Conservation (phyloP, 1,140 invertebrate genomes). For the Chelonus insularis region DNA sequence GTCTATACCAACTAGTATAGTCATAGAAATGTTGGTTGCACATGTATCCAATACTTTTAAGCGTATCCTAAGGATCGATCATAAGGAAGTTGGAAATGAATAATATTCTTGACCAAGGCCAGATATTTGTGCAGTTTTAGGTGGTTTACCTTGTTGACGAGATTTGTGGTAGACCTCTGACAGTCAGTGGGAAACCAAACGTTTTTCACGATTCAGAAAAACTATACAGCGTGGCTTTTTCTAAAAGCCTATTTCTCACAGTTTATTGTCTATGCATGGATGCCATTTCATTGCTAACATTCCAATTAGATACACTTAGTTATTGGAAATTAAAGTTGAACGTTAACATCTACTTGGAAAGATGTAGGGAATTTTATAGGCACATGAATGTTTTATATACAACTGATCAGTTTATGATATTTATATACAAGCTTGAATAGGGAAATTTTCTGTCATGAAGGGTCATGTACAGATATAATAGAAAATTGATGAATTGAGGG, state of each 20-base stretch:
- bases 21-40: conserved; percentile 3
- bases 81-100: not conserved
- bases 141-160: conserved; percentile 41
- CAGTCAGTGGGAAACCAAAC: not conserved
- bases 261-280: conserved; percentile 6
- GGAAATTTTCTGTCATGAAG: conserved; percentile 1
- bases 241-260: not conserved
- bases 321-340: too few species aligned
- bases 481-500: conserved; percentile 6
- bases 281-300: not conserved
- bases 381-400: not conserved
- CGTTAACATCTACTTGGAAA: too few species aligned
- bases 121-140: not conserved
- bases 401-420: conserved; percentile 8
- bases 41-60: not conserved
- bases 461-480: too few species aligned
- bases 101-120: conserved; percentile 6
- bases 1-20: not conserved
- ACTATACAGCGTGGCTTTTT: too few species aligned
- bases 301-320: too few species aligned
- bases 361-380: too few species aligned
- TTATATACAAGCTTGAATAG: conserved; percentile 9
- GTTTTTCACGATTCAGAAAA: too few species aligned
- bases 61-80: not conserved
- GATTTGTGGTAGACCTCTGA: conserved; percentile 36